Conservation (phyloP, 2,888 invertebrate genomes). For the Dynastes grantii region DNA sequence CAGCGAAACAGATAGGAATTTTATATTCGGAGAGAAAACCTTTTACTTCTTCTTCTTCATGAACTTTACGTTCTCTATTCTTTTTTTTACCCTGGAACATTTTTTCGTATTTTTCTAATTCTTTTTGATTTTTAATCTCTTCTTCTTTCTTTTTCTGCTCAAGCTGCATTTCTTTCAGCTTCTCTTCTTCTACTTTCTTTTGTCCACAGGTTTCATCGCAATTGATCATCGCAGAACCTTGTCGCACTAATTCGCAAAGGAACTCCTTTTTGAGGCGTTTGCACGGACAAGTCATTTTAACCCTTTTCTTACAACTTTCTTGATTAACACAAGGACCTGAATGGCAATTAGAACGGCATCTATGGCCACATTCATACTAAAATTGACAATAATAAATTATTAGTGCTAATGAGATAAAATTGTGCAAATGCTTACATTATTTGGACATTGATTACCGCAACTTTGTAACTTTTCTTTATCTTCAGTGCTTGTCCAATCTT, state of each 20-base stretch:
- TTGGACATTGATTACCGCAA: slow-evolving; percentile 91
- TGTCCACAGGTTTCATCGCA: slow-evolving; percentile 80
- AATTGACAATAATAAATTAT: slow-evolving; percentile 35
- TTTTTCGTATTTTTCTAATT: slow-evolving; percentile 84
- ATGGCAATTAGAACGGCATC: slow-evolving; percentile 84
- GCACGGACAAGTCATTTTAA: slow-evolving; percentile 85
- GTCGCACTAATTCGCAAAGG: slow-evolving; percentile 76
- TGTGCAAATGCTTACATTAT: slow-evolving; percentile 74
- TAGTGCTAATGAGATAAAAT: slow-evolving; percentile 25
- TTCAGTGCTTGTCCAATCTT: slow-evolving; percentile 75
- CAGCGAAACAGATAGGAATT: slow-evolving; percentile 65
- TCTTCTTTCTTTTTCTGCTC: slow-evolving; percentile 76
- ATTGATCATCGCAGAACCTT: slow-evolving; percentile 70
- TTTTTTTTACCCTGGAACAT: slow-evolving; percentile 81
- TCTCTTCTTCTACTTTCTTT: slow-evolving; percentile 74
- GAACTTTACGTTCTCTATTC: slow-evolving; percentile 69
- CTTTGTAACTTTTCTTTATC: slow-evolving; percentile 68
- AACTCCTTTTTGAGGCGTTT: slow-evolving; percentile 83
- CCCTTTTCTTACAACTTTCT: slow-evolving; percentile 84
- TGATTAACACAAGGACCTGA: slow-evolving; percentile 79
- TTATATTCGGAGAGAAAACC: slow-evolving; percentile 69
- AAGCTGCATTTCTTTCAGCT: slow-evolving; percentile 73
- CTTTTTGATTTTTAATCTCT: slow-evolving; percentile 80
- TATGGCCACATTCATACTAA: slow-evolving; percentile 88
- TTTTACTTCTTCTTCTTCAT: slow-evolving; percentile 64